Base-by-base conservation (phyloP, 2,888 invertebrate species). In the Pterobdella sp. region DNA sequence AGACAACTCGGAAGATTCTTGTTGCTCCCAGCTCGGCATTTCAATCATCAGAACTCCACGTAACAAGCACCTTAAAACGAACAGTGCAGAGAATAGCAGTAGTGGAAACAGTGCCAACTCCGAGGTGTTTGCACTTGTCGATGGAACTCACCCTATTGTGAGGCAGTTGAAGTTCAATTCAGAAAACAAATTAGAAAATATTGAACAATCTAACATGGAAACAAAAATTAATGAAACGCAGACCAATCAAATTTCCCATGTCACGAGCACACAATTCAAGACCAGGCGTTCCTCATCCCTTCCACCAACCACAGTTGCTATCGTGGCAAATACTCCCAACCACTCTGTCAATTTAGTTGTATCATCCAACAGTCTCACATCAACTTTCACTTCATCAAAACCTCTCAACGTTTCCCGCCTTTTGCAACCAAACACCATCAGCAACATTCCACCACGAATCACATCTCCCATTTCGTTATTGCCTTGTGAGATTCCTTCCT, bases 1-100 rank as follows among this genome's bases (percentile, higher is more conserved):
- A 26, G 49, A 49, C 69, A 49, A 69, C 37, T 69, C 69, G 1
- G 69, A 69, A 34, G 69, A 69, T n/a, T 32, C 49, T 10, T 69
- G 69, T 31, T 69, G 69, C 22, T 69, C 69, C 10, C 66, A 65
- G 32, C n/a, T 69, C 36, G 49, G 69, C 37, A 68, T 42, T 18
- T 42, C 68, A 35, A 42, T 69, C 49, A 69, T 42, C n/a, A 69
- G 69, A 34, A 49, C 69, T 2, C 3, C 69, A n/a, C 37, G 49
- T 29, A 26, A 29, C 29, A 69, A 56, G n/a, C 4, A 22, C 60
- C 18, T 26, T 26, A 56, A 56, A 26, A n/a, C n/a, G n/a, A 56
- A 26, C 60, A 56, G 60, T 26, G 60, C n/a, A 22, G 60, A 56
- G n/a, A 56, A 56, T 26, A 56, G 60, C 60, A 56, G 60, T 56